Conservation (phyloP, 2,797 vertebrate genomes). For the Glyptemys insculpta region DNA sequence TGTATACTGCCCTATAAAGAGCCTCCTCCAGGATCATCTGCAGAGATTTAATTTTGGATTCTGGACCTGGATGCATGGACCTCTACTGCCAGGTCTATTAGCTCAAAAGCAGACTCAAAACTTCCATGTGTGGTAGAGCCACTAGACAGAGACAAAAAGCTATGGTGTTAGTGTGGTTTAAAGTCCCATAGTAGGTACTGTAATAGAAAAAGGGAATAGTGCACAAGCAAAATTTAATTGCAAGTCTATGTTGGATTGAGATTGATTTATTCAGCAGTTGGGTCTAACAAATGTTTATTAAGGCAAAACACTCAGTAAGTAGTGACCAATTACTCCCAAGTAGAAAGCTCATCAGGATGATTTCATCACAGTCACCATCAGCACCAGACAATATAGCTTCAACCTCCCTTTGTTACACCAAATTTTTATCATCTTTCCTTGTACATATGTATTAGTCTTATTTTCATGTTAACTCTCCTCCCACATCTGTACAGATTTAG, state of each 20-base stretch:
- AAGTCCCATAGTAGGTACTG: neutral
- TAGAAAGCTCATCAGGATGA: neutral
- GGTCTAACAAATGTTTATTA: neutral
- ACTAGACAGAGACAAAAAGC: neutral
- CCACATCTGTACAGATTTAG: neutral
- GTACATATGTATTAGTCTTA: neutral
- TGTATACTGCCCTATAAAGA: neutral
- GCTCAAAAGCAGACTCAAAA: neutral
- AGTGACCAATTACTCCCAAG: neutral
- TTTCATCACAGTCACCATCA: neutral
- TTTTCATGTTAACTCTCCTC: neutral
- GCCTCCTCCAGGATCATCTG: neutral
- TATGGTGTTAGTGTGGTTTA: neutral
- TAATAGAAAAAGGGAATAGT: neutral
- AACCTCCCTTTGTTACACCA: neutral
- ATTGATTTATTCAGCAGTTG: neutral
- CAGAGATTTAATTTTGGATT: neutral
- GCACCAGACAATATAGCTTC: neutral
- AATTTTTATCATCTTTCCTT: neutral
- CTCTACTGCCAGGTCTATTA: neutral
- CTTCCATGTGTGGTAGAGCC: neutral
- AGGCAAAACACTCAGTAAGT: accelerated
- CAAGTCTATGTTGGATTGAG: neutral
- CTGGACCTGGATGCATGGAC: neutral
- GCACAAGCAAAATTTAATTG: neutral